These are phyloP conservation scores for Pterocles orientalis DNA, from an alignment of 2,113 vertebrate species.

Conservation along the genomic window DNA sequence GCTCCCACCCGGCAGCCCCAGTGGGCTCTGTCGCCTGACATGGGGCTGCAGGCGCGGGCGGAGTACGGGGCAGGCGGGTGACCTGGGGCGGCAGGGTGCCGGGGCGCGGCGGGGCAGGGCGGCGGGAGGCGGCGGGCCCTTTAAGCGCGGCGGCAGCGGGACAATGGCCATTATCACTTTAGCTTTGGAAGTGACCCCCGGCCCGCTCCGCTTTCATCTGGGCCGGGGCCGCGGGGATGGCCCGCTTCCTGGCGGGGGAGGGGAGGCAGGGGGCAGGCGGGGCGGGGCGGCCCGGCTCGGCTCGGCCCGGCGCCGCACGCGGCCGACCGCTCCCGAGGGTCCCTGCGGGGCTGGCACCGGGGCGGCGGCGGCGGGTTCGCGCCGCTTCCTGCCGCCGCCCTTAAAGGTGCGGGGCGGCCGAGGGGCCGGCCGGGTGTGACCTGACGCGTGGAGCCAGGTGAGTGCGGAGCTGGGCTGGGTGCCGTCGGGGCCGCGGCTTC, in stretches of 20 bases:
- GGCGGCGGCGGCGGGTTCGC: constrained; percentile 42
- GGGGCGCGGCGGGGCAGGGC: background rate
- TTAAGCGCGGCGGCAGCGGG: constrained; percentile 75
- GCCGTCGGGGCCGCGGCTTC: background rate
- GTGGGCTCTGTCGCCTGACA: fast-evolving
- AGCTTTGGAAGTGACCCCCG: constrained; percentile 92
- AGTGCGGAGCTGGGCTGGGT: background rate
- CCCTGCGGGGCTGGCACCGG: constrained; percentile 69
- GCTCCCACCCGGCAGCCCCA: background rate
- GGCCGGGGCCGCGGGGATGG: constrained; percentile 79
- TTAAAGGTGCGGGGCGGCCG: constrained; percentile 66
- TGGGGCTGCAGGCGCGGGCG: background rate
- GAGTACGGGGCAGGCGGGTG: background rate
- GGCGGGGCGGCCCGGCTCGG: too few relatives aligned
- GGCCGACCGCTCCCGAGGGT: constrained; percentile 57
- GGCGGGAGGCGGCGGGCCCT: constrained; percentile 52
- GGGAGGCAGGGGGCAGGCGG: too few relatives aligned
- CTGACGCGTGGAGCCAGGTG: constrained; percentile 69
- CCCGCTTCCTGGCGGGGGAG: constrained; percentile 87
- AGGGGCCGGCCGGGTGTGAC: constrained; percentile 28
- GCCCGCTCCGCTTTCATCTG: constrained; percentile 77
- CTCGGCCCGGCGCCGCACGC: too few relatives aligned
- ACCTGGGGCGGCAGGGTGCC: background rate
- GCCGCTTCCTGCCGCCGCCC: constrained; percentile 53
- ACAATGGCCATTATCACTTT: constrained; percentile 86